Evolutionary conservation across 2,888 invertebrate genomes (phyloP).

Genomic region (Rhamnusium bicolor): DNA sequence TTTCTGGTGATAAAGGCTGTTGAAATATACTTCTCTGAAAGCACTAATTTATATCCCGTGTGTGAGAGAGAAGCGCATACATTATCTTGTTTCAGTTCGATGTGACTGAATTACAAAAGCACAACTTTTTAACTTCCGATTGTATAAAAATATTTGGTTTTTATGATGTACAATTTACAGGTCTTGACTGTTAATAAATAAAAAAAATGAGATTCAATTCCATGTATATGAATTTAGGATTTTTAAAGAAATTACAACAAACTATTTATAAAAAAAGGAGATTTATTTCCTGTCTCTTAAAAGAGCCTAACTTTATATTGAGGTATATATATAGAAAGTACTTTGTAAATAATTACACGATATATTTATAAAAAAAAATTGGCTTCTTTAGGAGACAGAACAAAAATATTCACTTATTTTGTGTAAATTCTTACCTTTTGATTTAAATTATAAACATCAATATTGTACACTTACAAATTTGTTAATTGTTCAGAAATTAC

Average conservation of each 20-base stretch:
- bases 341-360: slow-evolving; percentile 49
- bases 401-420: slow-evolving; percentile 34
- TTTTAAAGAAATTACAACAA: slow-evolving; percentile 49
- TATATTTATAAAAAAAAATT: slow-evolving; percentile 40
- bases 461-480: neutral
- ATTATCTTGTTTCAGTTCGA: slow-evolving; percentile 31
- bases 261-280: slow-evolving; percentile 48
- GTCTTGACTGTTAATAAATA: slow-evolving; percentile 40
- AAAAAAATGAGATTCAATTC: slow-evolving; percentile 53
- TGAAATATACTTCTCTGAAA: slow-evolving; percentile 35
- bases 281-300: slow-evolving; percentile 43
- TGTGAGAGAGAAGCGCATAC: slow-evolving; percentile 34
- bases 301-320: slow-evolving; percentile 34
- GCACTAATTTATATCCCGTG: slow-evolving; percentile 36
- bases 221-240: slow-evolving; percentile 55
- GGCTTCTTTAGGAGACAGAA: slow-evolving; percentile 47
- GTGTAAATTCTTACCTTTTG: slow-evolving; percentile 38
- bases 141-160: slow-evolving; percentile 53
- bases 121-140: slow-evolving; percentile 59
- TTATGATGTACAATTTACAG: slow-evolving; percentile 42
- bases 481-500: neutral
- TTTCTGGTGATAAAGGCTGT: neutral
- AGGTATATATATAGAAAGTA: slow-evolving; percentile 33
- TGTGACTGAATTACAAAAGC: slow-evolving; percentile 45
- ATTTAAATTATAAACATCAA: slow-evolving; percentile 48